Percentiles rank a stretch among this genome's conserved stretches.
phyloP scores from a whole-genome alignment of 2,888 invertebrate genomes.

The Lepidocyrtoides sp. region DNA sequence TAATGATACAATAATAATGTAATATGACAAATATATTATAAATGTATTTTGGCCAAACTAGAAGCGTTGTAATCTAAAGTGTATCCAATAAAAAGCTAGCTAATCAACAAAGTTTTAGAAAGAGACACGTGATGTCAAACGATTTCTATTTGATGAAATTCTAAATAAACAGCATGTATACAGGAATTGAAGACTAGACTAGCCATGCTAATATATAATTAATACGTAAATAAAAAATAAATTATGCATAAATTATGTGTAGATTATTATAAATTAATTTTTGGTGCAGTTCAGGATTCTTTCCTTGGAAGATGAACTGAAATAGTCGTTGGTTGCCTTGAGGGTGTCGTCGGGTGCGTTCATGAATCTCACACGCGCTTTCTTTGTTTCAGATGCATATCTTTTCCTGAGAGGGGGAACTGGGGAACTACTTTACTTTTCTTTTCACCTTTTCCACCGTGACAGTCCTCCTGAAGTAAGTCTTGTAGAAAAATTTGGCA shows the following conservation, averaged over 20 bases:
- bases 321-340: conserved; percentile 35
- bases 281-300: conserved; percentile 74
- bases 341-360: background rate
- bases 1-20: background rate
- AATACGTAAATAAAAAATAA: conserved; percentile 34
- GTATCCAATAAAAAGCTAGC: conserved; percentile 55
- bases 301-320: conserved; percentile 63
- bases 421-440: conserved; percentile 51
- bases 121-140: conserved; percentile 46
- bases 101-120: conserved; percentile 60
- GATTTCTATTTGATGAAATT: conserved; percentile 2
- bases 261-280: conserved; percentile 61
- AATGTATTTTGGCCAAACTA: conserved; percentile 65
- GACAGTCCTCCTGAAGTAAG: conserved; percentile 89
- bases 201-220: conserved; percentile 68
- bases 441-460: conserved; percentile 36
- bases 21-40: conserved; percentile 33
- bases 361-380: background rate
- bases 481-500: conserved; percentile 97
- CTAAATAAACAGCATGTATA: conserved; percentile 52
- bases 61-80: conserved; percentile 58
- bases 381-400: background rate
- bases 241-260: conserved; percentile 32
- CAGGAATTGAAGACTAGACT: conserved; percentile 76
- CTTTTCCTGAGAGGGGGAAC: background rate